Percentiles rank a stretch among this genome's conserved stretches.
phyloP scores from a whole-genome alignment of 1,140 invertebrate genomes.

The Cepaea nemoralis region DNA sequence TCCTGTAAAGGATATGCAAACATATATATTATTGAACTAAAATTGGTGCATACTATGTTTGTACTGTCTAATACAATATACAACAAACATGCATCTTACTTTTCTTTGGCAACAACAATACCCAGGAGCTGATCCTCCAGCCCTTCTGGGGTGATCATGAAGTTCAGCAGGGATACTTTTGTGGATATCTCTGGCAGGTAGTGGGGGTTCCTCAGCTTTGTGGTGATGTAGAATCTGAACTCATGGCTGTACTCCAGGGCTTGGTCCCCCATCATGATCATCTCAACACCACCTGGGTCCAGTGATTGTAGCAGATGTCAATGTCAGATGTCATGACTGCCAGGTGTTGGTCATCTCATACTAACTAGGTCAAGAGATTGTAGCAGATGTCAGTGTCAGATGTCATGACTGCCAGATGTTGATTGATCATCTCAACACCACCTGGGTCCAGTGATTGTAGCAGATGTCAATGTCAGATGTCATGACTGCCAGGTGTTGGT shows the following conservation, averaged over 20 bases:
- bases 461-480: slow-evolving; percentile 46
- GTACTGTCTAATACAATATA: neutral
- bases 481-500: no score
- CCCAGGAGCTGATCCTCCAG: slow-evolving; percentile 73
- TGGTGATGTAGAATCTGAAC: slow-evolving; percentile 72
- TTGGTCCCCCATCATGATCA: slow-evolving; percentile 72
- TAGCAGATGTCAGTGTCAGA: slow-evolving; percentile 50
- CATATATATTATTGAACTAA: neutral
- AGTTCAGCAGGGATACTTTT: slow-evolving; percentile 73
- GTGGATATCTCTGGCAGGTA: slow-evolving; percentile 72
- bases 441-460: no score
- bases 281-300: slow-evolving; percentile 69
- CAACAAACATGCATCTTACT: slow-evolving; percentile 53
- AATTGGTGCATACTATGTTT: no score
- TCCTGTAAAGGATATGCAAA: neutral
- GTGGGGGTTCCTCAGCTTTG: slow-evolving; percentile 72
- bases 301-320: no score
- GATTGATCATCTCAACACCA: slow-evolving; percentile 72
- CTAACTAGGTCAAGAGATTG: no score
- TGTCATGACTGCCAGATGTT: no score
- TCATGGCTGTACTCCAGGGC: slow-evolving; percentile 71
- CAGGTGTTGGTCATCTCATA: no score
- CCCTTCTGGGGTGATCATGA: slow-evolving; percentile 73
- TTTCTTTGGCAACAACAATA: slow-evolving; percentile 74
- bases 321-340: neutral